Evolutionary conservation across 2,797 vertebrate species (phyloP), one percentile per base, ranked within the genome.

Genomic region (Phoxinus dragarum): DNA sequence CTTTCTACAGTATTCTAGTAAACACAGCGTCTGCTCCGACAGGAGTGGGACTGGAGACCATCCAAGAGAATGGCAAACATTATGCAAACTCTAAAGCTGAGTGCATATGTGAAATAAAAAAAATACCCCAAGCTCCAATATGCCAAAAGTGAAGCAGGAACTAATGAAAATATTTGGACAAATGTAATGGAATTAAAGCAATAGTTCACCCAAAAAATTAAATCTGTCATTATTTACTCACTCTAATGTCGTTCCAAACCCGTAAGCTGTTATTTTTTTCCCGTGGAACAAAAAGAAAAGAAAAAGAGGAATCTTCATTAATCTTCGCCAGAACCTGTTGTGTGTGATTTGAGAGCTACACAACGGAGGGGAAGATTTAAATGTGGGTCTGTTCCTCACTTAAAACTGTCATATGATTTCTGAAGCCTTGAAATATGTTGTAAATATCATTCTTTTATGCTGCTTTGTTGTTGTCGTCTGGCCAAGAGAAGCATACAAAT

Each of bases 1-100:
- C 81, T 80, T 90, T 88, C 77, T 44, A 84, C 84, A 72, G 82
- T 86, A 67, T 82, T 88, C 85, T 80, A 74, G 85, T 88, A 89
- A 91, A 87, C 86, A 88, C 52, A 69, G 80, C 27, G 69, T 82
- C 82, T 67, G 69, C 67, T 67, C 86, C 59, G 82, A 81, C 80
- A 72, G 44, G 78, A 76, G 56, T 66, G 31, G 61, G 82, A 12
- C 73, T 89, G 80, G 74, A 86, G 49, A 78, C 54, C 47, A 34
- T 80, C 86, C 86, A 82, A 82, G 64, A 31, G 73, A 87, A 74
- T 21, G 47, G 36, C 80, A 88, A 87, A 88, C 86, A 84, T 87
- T 87, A 67, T 72, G 76, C 89, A 87, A 88, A 78, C 82, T 66
- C 52, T 59, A 67, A 74, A 85, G 77, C 31, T 56, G 49, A 74